A percentile compares a stretch with the other conserved stretches of the same genome.
Evolutionary conservation across 2,888 invertebrate species (phyloP).

Genomic region (Lasioglossum marginatum): DNA sequence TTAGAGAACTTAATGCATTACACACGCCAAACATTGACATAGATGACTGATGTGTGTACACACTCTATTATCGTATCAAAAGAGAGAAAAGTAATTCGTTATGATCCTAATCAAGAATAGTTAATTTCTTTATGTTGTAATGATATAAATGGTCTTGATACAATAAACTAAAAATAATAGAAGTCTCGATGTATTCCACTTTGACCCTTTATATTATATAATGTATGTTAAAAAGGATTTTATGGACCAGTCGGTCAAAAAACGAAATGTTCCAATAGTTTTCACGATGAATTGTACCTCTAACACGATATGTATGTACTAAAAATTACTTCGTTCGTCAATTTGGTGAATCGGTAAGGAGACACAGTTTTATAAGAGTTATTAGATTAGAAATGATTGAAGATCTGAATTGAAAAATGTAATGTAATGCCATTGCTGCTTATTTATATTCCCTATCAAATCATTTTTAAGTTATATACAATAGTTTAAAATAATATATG

Average conservation of each 20-base stretch:
- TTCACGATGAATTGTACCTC: conserved; percentile 72
- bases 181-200: conserved; percentile 44
- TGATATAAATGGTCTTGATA: conserved; percentile 50
- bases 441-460: conserved; percentile 36
- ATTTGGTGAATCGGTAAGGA: conserved; percentile 61
- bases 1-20: conserved; percentile 62
- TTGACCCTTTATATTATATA: conserved; percentile 19
- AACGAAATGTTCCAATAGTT: conserved; percentile 55
- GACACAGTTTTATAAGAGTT: conserved; percentile 62
- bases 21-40: conserved; percentile 52
- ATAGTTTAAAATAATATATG: conserved; percentile 48
- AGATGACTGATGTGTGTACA: conserved; percentile 54
- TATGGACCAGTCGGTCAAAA: conserved; percentile 40
- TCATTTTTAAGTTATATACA: conserved; percentile 42
- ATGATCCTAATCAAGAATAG: conserved; percentile 55
- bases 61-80: conserved; percentile 71
- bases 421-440: conserved; percentile 31
- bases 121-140: conserved; percentile 42
- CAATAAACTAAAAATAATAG: conserved; percentile 46
- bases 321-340: conserved; percentile 77
- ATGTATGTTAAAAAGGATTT: conserved; percentile 31
- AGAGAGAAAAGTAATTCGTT: conserved; percentile 68
- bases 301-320: conserved; percentile 80
- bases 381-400: conserved; percentile 59
- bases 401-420: conserved; percentile 45